Conservation (phyloP, 2,797 vertebrate genomes). For the Eupleurogrammus muticus region DNA sequence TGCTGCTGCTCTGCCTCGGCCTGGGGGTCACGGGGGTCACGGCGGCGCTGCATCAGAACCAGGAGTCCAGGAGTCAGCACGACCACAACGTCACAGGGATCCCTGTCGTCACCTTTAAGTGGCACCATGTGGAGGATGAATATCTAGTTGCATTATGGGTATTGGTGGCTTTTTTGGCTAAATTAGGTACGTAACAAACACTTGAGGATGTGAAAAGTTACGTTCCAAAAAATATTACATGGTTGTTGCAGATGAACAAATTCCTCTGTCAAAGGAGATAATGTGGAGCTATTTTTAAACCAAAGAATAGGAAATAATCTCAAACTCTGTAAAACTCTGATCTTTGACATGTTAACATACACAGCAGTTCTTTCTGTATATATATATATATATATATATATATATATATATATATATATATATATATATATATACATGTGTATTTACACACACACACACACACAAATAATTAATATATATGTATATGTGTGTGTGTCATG, state of each 20-base stretch:
- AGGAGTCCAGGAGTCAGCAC: background rate
- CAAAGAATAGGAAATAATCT: background rate
- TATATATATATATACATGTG: too few species aligned
- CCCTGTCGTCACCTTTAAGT: conserved; percentile 74
- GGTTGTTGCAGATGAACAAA: conserved; percentile 3
- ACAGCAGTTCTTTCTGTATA: background rate
- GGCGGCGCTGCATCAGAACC: background rate
- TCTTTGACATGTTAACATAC: background rate
- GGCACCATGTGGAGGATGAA: conserved; percentile 76
- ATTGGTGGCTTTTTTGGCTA: conserved; percentile 74
- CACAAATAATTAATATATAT: too few species aligned
- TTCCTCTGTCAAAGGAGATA: conserved; percentile 9
- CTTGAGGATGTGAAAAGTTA: background rate
- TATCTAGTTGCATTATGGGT: conserved; percentile 78
- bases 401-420: too few species aligned
- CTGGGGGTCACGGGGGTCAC: background rate
- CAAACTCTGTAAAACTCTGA: background rate
- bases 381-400: too few species aligned
- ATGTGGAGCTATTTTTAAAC: conserved; percentile 6
- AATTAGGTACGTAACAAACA: conserved; percentile 78
- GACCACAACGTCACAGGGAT: conserved; percentile 53
- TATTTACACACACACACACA: too few species aligned
- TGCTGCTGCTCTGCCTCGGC: conserved; percentile 48
- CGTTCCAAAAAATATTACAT: too few species aligned
- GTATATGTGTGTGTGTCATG: too few species aligned